Percentiles rank a stretch among this genome's conserved stretches.
Evolutionary conservation across 2,797 vertebrate genomes (phyloP).

Genomic region (Xenops minutus): DNA sequence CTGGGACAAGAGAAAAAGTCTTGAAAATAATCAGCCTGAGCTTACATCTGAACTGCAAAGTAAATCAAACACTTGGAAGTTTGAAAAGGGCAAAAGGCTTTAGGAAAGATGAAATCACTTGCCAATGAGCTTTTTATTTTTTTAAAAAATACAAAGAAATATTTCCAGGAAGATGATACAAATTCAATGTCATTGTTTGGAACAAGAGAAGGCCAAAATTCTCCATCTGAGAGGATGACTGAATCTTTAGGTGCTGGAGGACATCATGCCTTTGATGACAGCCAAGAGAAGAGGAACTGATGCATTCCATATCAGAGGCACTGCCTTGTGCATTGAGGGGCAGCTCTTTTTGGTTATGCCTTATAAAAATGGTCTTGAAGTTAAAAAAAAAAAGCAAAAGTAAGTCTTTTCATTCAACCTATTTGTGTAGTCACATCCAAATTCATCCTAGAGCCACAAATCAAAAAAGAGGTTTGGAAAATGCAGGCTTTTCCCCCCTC

Average conservation of each 20-base stretch:
- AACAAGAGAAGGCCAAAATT: background rate
- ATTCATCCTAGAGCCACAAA: background rate
- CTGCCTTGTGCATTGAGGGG: background rate
- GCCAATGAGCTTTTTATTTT: background rate
- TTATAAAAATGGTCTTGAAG: background rate
- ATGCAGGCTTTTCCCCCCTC: fast-evolving
- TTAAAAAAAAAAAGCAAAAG: background rate
- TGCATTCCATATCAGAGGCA: background rate
- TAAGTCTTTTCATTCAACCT: background rate
- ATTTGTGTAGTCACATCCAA: background rate
- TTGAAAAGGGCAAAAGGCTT: slow-evolving; percentile 20
- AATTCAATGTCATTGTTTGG: background rate
- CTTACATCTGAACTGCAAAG: background rate
- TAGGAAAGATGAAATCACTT: background rate
- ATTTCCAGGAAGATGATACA: background rate
- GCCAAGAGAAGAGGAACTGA: background rate
- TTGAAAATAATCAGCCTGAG: background rate
- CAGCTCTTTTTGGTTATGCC: background rate
- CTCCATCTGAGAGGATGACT: background rate
- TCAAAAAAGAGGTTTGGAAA: background rate
- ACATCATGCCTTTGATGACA: background rate
- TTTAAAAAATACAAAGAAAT: background rate
- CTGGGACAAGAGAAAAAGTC: background rate
- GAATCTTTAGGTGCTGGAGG: background rate
- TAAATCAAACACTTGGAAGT: slow-evolving; percentile 13